Evolutionary conservation across 2,888 invertebrate genomes (phyloP), one percentile per base, ranked within the genome.

Genomic region (Netelia fuscicornis): DNA sequence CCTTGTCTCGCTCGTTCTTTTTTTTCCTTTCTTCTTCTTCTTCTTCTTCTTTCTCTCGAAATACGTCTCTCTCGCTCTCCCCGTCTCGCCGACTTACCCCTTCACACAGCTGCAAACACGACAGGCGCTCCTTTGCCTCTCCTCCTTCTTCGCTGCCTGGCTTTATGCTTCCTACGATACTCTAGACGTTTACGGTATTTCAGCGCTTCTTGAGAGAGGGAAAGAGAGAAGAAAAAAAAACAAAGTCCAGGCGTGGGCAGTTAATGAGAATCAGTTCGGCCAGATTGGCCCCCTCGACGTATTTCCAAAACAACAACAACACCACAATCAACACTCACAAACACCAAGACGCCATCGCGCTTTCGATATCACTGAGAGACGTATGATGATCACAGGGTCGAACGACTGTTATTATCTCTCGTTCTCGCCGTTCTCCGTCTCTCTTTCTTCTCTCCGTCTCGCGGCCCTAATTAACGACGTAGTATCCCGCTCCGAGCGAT

Each of bases 51-150:
- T 56, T 44, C 56, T 79, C 42, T 72, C 70, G 60, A 54, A 17
- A 82, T 83, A 72, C 60, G 76, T 71, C 17, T 60, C 67, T 74
- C 65, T 85, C 79, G 76, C 81, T 80, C 72, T 80, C 83, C 72
- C 30, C 20, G 17, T 52, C 60, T 23, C 42, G 68, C 48, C 65
- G 48, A 54, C 58, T 54, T 42, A 62, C 60, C 37, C 75, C 79
- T 76, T 76, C 67, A 56, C 74, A 62, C 83, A 81, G 86, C 86
- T 87, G 86, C 81, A 68, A 68, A 65, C 75, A 68, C 58, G 68
- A 52, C 68, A 20, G 72, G n/a, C 74, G 58, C 80, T 84, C 70
- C 81, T 65, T 75, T 67, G n/a, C 37, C 65, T 70, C 17, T 60
- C 42, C 37, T 58, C 37, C 65, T 17, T 17, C 17, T 17, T 17